Evolutionary conservation across 2,797 vertebrate genomes (phyloP).

Genomic region (Rhinogobio ventralis): DNA sequence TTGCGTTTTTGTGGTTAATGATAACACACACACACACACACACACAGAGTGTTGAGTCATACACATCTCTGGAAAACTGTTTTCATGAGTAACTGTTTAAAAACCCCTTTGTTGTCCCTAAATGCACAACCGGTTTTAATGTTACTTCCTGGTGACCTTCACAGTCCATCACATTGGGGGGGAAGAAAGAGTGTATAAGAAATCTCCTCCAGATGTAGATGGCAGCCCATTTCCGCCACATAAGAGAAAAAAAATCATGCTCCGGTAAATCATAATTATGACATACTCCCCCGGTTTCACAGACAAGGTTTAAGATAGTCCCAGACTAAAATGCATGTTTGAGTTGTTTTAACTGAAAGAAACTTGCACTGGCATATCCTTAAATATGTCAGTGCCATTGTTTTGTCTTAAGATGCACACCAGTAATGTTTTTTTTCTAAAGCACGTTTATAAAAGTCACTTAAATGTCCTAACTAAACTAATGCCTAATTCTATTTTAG

Average conservation of each 20-base stretch:
- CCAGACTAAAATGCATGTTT: too few species aligned
- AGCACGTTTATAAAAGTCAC: too few species aligned
- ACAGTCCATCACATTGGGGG: constrained; percentile 49
- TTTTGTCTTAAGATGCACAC: too few species aligned
- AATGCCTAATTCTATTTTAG: too few species aligned
- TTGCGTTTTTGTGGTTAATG: constrained; percentile 33
- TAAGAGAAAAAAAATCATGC: not conserved
- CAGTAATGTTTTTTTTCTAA: too few species aligned
- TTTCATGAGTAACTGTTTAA: constrained; percentile 44
- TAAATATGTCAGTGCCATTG: too few species aligned
- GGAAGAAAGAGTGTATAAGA: not conserved
- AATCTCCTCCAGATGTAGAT: not conserved
- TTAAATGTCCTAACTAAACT: too few species aligned
- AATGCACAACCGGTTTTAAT: not conserved
- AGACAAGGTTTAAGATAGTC: too few species aligned
- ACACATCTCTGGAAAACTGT: constrained; percentile 23
- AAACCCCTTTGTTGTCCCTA: constrained; percentile 33
- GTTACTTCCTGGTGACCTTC: constrained; percentile 14
- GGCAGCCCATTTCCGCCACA: not conserved
- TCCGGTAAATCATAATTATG: not conserved
- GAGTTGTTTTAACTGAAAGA: too few species aligned
- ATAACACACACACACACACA: not conserved
- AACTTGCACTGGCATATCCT: too few species aligned
- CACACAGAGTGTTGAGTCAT: constrained; percentile 27
- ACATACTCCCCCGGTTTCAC: too few species aligned